phyloP scores from a whole-genome alignment of 2,888 invertebrate genomes.

The Anagyrus pseudococci region DNA sequence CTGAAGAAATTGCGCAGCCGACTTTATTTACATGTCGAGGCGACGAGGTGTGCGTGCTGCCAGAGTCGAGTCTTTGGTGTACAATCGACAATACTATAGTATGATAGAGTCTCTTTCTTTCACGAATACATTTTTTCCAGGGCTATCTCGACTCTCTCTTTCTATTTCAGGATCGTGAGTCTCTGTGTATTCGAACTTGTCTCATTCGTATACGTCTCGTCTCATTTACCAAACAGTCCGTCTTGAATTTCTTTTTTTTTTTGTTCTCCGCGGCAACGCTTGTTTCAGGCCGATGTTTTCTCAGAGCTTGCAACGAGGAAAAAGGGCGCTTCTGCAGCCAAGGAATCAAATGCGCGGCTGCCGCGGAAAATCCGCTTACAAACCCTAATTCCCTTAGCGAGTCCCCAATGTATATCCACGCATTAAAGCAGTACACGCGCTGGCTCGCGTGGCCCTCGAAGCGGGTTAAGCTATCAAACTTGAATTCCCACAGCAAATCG shows the following conservation, averaged over 20 bases:
- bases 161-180: no score
- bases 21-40: constrained; percentile 17
- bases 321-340: not conserved
- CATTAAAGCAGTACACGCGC: not conserved
- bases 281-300: no score
- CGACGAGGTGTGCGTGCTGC: not conserved
- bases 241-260: no score
- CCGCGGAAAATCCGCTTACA: constrained; percentile 19
- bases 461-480: constrained; percentile 24
- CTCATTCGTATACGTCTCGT: not conserved
- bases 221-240: not conserved
- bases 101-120: not conserved
- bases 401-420: not conserved
- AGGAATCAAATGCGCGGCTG: not conserved
- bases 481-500: constrained; percentile 25
- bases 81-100: not conserved
- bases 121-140: not conserved
- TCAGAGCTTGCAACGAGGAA: no score
- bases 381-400: constrained; percentile 10
- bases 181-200: not conserved
- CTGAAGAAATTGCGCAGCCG: constrained; percentile 10
- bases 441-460: not conserved
- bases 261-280: no score
- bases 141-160: no score
- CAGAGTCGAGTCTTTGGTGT: not conserved